Conservation (phyloP, 2,113 vertebrate species). For the Ceuthmochares aereus region DNA sequence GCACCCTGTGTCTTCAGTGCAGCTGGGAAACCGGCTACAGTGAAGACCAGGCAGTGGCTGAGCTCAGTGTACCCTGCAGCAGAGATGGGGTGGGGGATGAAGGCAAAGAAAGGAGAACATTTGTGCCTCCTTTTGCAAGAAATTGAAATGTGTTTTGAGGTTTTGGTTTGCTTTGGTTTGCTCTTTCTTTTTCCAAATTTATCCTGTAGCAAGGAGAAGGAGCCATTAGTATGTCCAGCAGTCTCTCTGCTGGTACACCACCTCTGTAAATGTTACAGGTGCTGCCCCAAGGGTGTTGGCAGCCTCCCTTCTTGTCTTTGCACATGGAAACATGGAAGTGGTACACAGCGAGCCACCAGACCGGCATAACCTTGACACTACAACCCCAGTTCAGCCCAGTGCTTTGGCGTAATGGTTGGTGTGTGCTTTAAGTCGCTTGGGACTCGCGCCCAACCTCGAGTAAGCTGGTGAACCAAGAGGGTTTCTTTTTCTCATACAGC, state of each 20-base stretch:
- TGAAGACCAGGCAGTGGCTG: neutral
- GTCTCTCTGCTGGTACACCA: neutral
- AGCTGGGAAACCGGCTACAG: neutral
- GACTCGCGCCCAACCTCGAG: neutral
- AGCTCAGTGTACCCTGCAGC: neutral
- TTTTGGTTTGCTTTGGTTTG: neutral
- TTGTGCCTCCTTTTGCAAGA: neutral
- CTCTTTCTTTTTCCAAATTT: neutral
- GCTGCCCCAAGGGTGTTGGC: neutral
- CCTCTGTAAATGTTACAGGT: neutral
- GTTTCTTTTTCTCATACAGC: neutral
- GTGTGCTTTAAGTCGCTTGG: neutral
- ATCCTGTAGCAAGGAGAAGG: neutral
- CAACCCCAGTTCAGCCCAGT: neutral
- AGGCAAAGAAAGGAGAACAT: neutral
- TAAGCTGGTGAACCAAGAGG: neutral
- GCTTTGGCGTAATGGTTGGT: neutral
- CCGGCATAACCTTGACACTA: neutral
- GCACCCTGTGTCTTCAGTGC: neutral
- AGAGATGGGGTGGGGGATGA: neutral
- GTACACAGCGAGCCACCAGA: fast-evolving
- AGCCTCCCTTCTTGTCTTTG: neutral
- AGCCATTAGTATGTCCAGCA: neutral
- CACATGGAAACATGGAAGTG: neutral
- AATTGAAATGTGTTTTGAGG: neutral